Evolutionary conservation across 2,888 invertebrate genomes (phyloP), one percentile per base, ranked within the genome.

Genomic region (Labia minor): DNA sequence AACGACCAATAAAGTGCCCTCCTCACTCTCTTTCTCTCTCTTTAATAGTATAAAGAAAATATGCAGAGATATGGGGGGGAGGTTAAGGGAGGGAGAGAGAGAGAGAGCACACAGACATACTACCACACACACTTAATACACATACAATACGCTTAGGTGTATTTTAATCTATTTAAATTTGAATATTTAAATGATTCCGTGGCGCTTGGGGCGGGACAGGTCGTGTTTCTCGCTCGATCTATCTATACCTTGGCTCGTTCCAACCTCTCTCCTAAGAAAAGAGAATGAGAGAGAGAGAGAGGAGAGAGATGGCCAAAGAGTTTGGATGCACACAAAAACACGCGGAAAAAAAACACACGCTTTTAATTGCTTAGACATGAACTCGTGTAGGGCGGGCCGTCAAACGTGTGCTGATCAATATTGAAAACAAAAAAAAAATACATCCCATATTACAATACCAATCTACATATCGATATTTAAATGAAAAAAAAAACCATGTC

Each of bases 121-220:
- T n/a, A 8, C 26, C 49, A 49, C 49, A 49, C 49, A 49, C 49
- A 49, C 49, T 11, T n/a, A n/a, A n/a, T n/a, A n/a, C n/a, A n/a
- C n/a, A n/a, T n/a, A n/a, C n/a, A n/a, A n/a, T n/a, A n/a, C n/a
- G n/a, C n/a, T n/a, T n/a, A 49, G 49, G 49, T 49, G 49, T 49
- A n/a, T 49, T 49, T 49, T 49, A 49, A 49, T 49, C 49, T 49
- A 49, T 49, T 49, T 49, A 49, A 49, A 49, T 49, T 49, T 49
- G 49, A 49, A 49, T 49, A 49, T 49, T 49, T 49, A 49, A 49
- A 49, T 49, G 49, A 49, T 49, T 49, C 49, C 49, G 49, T 49
- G 49, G 49, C 49, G 49, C 49, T 49, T 49, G 49, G 49, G 49
- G 49, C 49, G 49, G 49, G 49, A 49, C 49, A 49, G 49, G 49